Conservation (phyloP, 2,888 invertebrate genomes). For the Plemyria rubiginata region DNA sequence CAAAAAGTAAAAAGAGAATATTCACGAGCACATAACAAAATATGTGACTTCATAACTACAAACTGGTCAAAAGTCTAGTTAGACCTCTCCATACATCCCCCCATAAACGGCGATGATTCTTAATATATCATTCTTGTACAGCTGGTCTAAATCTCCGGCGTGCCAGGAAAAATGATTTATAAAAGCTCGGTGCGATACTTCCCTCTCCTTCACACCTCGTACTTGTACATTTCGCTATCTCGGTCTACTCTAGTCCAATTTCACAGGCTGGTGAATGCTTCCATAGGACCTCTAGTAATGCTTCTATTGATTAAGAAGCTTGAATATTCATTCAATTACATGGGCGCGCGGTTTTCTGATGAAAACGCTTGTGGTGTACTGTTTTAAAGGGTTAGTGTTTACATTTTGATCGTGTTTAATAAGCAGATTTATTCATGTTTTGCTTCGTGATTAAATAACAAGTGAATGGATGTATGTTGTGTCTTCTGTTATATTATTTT, state of each 20-base stretch:
- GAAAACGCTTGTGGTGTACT: constrained; percentile 62
- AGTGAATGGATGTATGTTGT: constrained; percentile 16
- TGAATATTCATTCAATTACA: constrained; percentile 84
- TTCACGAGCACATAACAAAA: too few relatives aligned
- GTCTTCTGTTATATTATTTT: too few relatives aligned
- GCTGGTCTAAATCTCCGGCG: constrained; percentile 65
- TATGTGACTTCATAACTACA: constrained; percentile 27
- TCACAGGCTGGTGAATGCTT: constrained; percentile 79
- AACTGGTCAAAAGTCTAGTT: constrained; percentile 33
- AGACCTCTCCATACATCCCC: constrained; percentile 36
- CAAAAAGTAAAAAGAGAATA: too few relatives aligned
- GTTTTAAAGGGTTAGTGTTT: constrained; percentile 50
- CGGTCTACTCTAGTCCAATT: constrained; percentile 76
- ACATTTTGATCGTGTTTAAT: constrained; percentile 40
- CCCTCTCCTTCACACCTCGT: constrained; percentile 53
- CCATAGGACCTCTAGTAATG: constrained; percentile 74
- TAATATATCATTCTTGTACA: constrained; percentile 50
- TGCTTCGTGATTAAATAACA: constrained; percentile 33
- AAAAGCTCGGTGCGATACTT: constrained; percentile 64
- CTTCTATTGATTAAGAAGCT: constrained; percentile 82
- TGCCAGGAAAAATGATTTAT: constrained; percentile 83
- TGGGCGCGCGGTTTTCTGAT: constrained; percentile 69
- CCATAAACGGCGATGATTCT: constrained; percentile 41
- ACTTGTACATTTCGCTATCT: constrained; percentile 49
- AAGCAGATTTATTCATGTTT: constrained; percentile 39